Evolutionary conservation across 2,797 vertebrate genomes (phyloP).

Genomic region (Coregonus sp.): DNA sequence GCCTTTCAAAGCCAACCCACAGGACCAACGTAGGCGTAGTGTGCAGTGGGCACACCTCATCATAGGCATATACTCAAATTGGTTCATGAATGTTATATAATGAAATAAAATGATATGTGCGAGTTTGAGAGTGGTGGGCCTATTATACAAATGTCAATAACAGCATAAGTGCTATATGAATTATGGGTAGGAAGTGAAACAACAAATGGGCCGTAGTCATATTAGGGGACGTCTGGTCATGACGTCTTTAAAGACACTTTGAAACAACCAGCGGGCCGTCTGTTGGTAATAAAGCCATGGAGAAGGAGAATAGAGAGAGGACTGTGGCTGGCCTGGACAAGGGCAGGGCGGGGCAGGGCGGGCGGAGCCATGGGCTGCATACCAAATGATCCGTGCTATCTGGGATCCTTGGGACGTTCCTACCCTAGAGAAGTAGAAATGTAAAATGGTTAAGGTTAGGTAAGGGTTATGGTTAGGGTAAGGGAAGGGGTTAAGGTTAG

Average conservation of each 20-base stretch:
- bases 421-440: no score
- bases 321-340: neutral
- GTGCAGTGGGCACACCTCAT: neutral
- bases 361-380: constrained; percentile 9
- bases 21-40: neutral
- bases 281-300: constrained; percentile 11
- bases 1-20: no score
- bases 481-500: no score
- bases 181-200: neutral
- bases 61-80: neutral
- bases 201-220: constrained; percentile 7
- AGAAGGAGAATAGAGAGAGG: constrained; percentile 19
- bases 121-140: no score
- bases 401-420: no score
- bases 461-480: no score
- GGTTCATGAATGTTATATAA: neutral
- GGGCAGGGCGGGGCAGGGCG: no score
- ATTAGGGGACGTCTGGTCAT: neutral
- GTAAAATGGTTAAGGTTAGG: no score
- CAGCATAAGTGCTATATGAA: neutral
- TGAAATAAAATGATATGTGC: no score
- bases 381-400: no score
- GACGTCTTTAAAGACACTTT: neutral
- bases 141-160: no score
- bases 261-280: constrained; percentile 13